Base-by-base conservation (phyloP, 2,888 invertebrate species). In the Tetanocera ferruginea region DNA sequence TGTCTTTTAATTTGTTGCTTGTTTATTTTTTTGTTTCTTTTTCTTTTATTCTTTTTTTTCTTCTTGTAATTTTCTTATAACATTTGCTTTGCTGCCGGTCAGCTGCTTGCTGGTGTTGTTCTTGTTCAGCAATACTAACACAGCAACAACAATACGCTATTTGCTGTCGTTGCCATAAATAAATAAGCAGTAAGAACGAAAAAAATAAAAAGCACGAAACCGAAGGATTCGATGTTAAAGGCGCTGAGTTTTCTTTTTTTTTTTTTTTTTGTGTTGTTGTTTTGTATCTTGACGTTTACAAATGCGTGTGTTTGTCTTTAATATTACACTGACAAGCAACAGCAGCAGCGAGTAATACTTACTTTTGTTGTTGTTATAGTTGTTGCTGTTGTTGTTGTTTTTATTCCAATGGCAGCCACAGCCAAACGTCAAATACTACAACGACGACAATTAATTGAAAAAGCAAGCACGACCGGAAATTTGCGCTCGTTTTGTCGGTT, bases 401-500 rank as follows among this genome's bases (percentile, higher is more conserved):
- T 78, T 74, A 60, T 74, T 78, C 25, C 66, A 71, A 55, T 62
- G n/a, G 64, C 11, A 1, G 52, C 49, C 25, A 80, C 78, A 78
- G 80, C 80, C 80, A 76, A 79, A 80, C 78, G 78, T 82, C 82
- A 80, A 43, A 49, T 52, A 66, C 66, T 8, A 31, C 28, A 52
- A 55, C 80, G 78, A 78, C 75, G 77, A 81, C 82, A 81, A 81
- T 82, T 82, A 81, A 81, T 81, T 81, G 80, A 80, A 82, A 82
- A 82, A 81, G 80, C 80, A 79, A 81, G 79, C 81, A 80, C 81
- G 81, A 81, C 80, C 78, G 81, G 80, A 78, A 78, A 74, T 77
- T 81, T 78, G 80, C 62, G 78, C 77, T 83, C 79, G 80, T 81
- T 84, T 78, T 81, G 85, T 83, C 81, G 80, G 80, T 71, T 83